A percentile compares a stretch with the other conserved stretches of the same genome.
Evolutionary conservation across 2,888 invertebrate species (phyloP).

Genomic region (Peribatodes rhomboidaria): DNA sequence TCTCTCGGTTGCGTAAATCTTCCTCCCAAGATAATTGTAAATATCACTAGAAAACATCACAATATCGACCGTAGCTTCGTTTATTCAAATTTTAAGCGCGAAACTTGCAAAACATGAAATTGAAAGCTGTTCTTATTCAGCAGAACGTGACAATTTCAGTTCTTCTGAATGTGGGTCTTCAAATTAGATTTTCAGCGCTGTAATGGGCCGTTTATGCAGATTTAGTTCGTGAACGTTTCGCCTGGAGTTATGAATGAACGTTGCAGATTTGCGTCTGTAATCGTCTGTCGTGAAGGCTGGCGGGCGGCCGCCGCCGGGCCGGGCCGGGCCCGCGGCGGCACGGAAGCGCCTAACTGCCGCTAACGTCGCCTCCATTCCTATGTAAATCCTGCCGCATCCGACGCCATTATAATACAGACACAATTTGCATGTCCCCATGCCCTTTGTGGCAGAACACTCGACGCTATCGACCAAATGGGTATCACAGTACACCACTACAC

Average conservation of each 20-base stretch:
- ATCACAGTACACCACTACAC: conserved; percentile 37
- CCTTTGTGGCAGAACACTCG: conserved; percentile 65
- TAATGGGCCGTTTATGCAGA: conserved; percentile 79
- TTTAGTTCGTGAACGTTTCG: conserved; percentile 72
- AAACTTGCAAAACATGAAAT: conserved; percentile 42
- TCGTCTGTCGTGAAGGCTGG: conserved; percentile 61
- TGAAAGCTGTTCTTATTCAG: conserved; percentile 45
- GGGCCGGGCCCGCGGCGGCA: conserved; percentile 52
- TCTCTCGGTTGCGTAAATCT: conserved; percentile 35
- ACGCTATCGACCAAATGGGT: conserved; percentile 44
- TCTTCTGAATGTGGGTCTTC: conserved; percentile 60
- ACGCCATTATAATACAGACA: conserved; percentile 73
- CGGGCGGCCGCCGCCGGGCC: conserved; percentile 46
- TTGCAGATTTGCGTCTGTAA: conserved; percentile 74
- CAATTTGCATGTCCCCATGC: conserved; percentile 80
- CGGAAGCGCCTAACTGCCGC: conserved; percentile 75
- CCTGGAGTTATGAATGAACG: conserved; percentile 76
- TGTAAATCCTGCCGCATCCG: conserved; percentile 79
- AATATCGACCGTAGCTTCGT: conserved; percentile 15
- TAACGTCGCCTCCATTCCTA: conserved; percentile 77
- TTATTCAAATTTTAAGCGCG: conserved; percentile 19
- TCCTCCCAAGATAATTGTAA: conserved; percentile 26
- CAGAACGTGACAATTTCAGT: conserved; percentile 54
- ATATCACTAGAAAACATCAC: conserved; percentile 16
- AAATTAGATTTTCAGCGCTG: conserved; percentile 67